These are phyloP conservation scores for Muscina levida DNA, from an alignment of 2,888 invertebrate species.

Conservation along the genomic window DNA sequence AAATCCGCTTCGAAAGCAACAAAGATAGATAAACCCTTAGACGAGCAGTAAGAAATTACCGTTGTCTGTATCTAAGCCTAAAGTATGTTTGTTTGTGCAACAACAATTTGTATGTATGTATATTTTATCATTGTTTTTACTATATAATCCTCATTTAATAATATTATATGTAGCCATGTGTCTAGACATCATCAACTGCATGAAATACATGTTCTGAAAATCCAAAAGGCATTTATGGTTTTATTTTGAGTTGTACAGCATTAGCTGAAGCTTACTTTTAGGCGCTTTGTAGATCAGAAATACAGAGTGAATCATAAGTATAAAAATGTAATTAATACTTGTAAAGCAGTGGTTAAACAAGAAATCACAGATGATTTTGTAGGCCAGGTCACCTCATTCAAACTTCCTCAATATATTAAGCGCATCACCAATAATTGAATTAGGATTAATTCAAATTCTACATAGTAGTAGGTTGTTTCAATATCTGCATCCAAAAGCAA, in stretches of 20 bases:
- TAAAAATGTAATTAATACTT: too few relatives aligned
- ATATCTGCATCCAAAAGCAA: too few relatives aligned
- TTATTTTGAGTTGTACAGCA: too few relatives aligned
- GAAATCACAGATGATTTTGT: too few relatives aligned
- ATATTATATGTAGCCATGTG: neutral
- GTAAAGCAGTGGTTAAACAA: too few relatives aligned
- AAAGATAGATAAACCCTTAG: conserved; percentile 50
- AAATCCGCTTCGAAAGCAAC: conserved; percentile 69
- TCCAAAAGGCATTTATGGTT: conserved; percentile 46
- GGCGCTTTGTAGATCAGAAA: neutral
- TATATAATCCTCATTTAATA: conserved; percentile 19
- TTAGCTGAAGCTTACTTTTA: neutral
- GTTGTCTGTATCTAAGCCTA: neutral
- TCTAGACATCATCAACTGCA: conserved; percentile 69
- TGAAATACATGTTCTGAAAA: conserved; percentile 76
- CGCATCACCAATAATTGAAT: too few relatives aligned
- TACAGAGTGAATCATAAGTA: too few relatives aligned
- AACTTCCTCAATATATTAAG: too few relatives aligned
- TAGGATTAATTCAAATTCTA: too few relatives aligned
- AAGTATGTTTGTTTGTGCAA: conserved; percentile 14
- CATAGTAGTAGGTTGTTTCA: too few relatives aligned
- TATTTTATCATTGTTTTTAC: conserved; percentile 39
- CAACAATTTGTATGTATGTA: conserved; percentile 1
- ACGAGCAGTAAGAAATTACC: neutral
- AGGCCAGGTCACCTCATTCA: too few relatives aligned